phyloP scores from a whole-genome alignment of 2,888 invertebrate genomes.

The Eilema caniola region DNA sequence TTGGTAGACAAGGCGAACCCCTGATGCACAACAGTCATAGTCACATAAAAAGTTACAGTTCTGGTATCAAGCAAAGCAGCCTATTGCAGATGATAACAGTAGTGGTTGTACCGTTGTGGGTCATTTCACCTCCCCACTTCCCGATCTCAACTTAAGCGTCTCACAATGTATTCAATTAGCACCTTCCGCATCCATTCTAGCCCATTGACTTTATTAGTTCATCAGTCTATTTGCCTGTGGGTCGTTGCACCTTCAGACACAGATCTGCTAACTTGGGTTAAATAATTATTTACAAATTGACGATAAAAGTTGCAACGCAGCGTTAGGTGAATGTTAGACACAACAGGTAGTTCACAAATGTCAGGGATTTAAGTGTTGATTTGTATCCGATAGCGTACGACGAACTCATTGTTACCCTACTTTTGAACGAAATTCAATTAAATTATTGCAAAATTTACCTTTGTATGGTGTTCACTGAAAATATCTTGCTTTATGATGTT shows the following conservation, averaged over 20 bases:
- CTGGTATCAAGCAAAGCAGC: no score
- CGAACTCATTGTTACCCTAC: background rate
- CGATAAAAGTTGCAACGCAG: background rate
- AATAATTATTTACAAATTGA: background rate
- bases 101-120: no score
- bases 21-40: no score
- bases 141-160: no score
- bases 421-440: background rate
- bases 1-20: no score
- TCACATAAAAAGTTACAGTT: no score
- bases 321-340: no score
- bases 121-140: no score
- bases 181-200: background rate
- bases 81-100: no score
- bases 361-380: background rate
- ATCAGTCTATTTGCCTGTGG: background rate
- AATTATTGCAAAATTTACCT: background rate
- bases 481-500: no score
- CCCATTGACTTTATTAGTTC: background rate
- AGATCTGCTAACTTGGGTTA: background rate
- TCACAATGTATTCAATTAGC: no score
- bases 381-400: background rate
- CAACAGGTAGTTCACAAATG: background rate
- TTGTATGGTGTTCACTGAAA: background rate
- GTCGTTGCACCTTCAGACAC: background rate